Percentiles rank a stretch among this genome's conserved stretches.
These are phyloP conservation scores for Dreissena rostriformis DNA, from an alignment of 1,140 invertebrate species.

Conservation along the genomic window DNA sequence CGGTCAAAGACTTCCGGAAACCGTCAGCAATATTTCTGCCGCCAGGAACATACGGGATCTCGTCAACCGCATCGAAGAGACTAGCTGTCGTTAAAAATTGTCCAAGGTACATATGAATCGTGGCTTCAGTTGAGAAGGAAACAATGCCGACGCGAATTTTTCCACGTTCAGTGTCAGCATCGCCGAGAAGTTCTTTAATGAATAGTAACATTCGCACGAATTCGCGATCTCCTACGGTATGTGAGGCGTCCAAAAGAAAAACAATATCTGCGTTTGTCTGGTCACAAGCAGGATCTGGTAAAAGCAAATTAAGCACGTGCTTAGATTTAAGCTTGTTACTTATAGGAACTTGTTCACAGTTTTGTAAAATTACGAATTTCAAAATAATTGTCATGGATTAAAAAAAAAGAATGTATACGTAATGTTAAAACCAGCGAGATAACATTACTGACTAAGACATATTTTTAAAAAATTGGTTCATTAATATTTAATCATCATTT, in stretches of 20 bases:
- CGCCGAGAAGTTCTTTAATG: slow-evolving; percentile 65
- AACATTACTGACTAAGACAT: too few relatives aligned
- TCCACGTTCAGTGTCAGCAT: slow-evolving; percentile 69
- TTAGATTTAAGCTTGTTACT: too few relatives aligned
- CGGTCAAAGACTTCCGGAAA: too few relatives aligned
- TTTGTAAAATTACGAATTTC: too few relatives aligned
- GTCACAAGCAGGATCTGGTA: slow-evolving; percentile 5
- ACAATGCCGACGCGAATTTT: slow-evolving; percentile 70
- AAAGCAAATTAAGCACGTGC: slow-evolving; percentile 20
- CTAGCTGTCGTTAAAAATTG: slow-evolving; percentile 38
- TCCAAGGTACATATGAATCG: slow-evolving; percentile 61
- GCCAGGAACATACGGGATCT: slow-evolving; percentile 61
- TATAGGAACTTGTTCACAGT: too few relatives aligned
- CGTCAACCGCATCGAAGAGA: slow-evolving; percentile 61
- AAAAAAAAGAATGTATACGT: too few relatives aligned
- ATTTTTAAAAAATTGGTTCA: too few relatives aligned
- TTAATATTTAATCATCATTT: too few relatives aligned
- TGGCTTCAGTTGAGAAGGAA: slow-evolving; percentile 62
- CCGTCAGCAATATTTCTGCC: slow-evolving; percentile 65
- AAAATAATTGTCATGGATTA: too few relatives aligned
- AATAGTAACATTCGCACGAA: slow-evolving; percentile 70
- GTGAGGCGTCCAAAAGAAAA: slow-evolving; percentile 73
- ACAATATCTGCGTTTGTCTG: slow-evolving; percentile 70
- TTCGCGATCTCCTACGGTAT: slow-evolving; percentile 67
- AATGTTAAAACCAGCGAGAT: too few relatives aligned